Evolutionary conservation across 2,797 vertebrate genomes (phyloP).

Genomic region (Hemitrygon akajei): DNA sequence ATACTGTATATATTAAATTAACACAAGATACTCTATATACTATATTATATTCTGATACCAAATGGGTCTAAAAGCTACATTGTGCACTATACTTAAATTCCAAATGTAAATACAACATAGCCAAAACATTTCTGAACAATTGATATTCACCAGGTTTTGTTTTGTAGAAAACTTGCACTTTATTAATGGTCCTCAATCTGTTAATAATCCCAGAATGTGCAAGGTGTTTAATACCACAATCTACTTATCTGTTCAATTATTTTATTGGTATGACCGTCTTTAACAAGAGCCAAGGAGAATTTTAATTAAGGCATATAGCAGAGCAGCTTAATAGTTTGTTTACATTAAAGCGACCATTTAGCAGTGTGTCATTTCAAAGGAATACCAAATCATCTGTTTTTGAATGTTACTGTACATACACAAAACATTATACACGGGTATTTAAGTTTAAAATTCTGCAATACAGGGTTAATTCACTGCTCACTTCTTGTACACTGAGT

Average conservation of each 20-base stretch:
- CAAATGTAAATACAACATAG: background rate
- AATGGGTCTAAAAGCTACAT: background rate
- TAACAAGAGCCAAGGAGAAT: conserved; percentile 58
- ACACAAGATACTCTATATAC: no score
- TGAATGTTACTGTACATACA: conserved; percentile 56
- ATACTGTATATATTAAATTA: no score
- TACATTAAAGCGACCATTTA: conserved; percentile 50
- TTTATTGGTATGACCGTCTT: conserved; percentile 52
- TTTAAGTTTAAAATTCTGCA: conserved; percentile 45
- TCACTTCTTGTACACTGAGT: conserved; percentile 38
- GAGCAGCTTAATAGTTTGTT: conserved; percentile 61
- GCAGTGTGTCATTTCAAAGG: conserved; percentile 43
- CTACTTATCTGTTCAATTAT: conserved; percentile 29
- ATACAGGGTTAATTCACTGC: conserved; percentile 50
- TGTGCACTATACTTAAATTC: background rate
- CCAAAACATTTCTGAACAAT: background rate
- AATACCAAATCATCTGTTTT: conserved; percentile 52
- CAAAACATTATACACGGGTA: conserved; percentile 50
- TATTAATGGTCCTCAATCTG: conserved; percentile 10
- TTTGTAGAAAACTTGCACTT: background rate
- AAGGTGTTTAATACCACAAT: background rate
- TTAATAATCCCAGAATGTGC: conserved; percentile 12
- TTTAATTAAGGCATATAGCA: conserved; percentile 68
- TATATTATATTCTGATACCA: background rate
- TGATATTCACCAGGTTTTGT: background rate